phyloP scores from a whole-genome alignment of 2,888 invertebrate species.

The Proisotoma minuta region DNA sequence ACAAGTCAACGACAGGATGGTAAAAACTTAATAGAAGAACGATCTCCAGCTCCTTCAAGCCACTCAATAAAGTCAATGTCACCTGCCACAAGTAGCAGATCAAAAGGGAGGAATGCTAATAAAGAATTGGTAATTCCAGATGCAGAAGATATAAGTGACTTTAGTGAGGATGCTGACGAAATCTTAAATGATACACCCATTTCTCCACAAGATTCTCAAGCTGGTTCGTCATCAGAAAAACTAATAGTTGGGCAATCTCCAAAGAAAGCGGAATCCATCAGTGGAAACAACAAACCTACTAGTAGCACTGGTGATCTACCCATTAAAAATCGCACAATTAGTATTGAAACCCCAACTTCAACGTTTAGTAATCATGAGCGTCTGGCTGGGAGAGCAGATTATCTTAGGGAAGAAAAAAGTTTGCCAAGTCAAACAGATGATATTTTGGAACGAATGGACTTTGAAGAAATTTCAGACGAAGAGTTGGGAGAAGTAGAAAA shows the following conservation, averaged over 20 bases:
- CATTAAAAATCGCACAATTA: not conserved
- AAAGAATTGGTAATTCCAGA: not conserved
- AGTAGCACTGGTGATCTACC: too few species aligned
- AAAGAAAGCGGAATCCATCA: too few species aligned
- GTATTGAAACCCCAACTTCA: not conserved
- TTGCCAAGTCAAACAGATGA: slow-evolving; percentile 54
- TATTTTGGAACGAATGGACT: slow-evolving; percentile 70
- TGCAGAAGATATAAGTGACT: slow-evolving; percentile 38
- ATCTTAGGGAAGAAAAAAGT: too few species aligned
- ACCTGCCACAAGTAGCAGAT: slow-evolving; percentile 6
- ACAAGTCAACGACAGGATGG: slow-evolving; percentile 15
- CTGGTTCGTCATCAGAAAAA: not conserved
- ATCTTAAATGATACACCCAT: slow-evolving; percentile 9
- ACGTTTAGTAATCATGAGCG: slow-evolving; percentile 1
- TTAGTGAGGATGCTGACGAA: slow-evolving; percentile 47
- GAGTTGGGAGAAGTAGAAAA: slow-evolving; percentile 75
- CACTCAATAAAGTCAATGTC: slow-evolving; percentile 12
- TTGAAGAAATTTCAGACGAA: slow-evolving; percentile 85
- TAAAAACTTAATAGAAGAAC: not conserved
- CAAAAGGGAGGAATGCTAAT: slow-evolving; percentile 11
- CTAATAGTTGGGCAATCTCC: not conserved
- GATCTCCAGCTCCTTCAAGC: not conserved
- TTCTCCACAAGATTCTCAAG: slow-evolving; percentile 11
- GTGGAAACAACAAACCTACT: too few species aligned
- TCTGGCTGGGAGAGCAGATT: too few species aligned